Base-by-base conservation (phyloP, 2,888 invertebrate genomes). In the Chrysolina oricalcia region DNA sequence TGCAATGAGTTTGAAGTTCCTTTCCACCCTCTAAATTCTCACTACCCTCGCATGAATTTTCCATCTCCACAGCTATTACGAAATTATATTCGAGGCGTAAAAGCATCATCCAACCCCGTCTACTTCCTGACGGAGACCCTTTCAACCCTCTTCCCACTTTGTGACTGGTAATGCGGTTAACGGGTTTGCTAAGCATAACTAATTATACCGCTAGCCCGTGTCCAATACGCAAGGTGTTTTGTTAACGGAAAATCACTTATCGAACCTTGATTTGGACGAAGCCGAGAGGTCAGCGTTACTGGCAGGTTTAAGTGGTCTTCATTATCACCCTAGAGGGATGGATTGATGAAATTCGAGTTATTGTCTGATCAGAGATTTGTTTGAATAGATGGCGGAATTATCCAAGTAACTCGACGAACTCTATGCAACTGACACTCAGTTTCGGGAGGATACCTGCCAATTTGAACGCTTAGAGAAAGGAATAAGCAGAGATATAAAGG, bases 101-200 rank as follows among this genome's bases (percentile, higher is more conserved):
- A 59, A 59, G 59, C 59, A 35, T 59, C 59, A 59, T 17, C 35
- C 35, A 35, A 59, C 35, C n/a, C 17, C 9, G 27, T 59, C 27
- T 59, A 35, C 59, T 59, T 59, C 35, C 59, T 35, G 59, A 59
- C n/a, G 59, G 59, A 50, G 35, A 23, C 23, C 27, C 27, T 59
- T 59, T 27, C 15, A 17, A 59, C 59, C 35, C 53, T 53, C 53
- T 53, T 53, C 21, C 59, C 59, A 35, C 59, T 59, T 59, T 59
- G 27, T 35, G 59, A 59, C 35, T 59, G n/a, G n/a, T 59, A 59
- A 59, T 59, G 35, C 59, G 15, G 23, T 27, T 59, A 53, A 59
- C 23, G 59, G 59, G 59, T 35, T 59, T 59, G 59, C 35, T 59
- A 9, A 6, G 59, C 35, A 59, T 59, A 6, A 59, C 59, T 59